These are phyloP conservation scores for Dioctria linearis DNA, from an alignment of 2,888 invertebrate species.

Conservation along the genomic window DNA sequence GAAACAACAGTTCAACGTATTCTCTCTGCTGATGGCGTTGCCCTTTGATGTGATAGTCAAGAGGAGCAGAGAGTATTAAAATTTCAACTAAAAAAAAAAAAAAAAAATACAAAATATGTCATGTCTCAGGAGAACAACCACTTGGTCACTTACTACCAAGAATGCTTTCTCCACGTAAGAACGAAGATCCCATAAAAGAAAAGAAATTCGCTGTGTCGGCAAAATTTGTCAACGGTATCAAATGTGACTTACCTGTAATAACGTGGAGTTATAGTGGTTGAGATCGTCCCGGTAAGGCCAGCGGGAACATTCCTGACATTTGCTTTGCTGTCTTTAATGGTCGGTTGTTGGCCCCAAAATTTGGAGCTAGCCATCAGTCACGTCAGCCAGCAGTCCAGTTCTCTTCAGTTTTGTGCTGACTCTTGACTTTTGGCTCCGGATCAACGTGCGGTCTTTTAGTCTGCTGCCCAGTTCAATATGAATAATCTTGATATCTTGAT, in stretches of 20 bases:
- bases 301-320: conserved; percentile 50
- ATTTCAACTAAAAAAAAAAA: conserved; percentile 7
- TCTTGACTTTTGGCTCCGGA: conserved; percentile 28
- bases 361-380: conserved; percentile 45
- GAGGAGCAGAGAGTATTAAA: conserved; percentile 11
- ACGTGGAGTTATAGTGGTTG: not conserved
- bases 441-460: not conserved
- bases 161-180: conserved; percentile 49
- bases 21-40: conserved; percentile 42
- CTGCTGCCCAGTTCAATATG: not conserved
- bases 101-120: not conserved
- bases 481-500: too few relatives aligned
- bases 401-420: conserved; percentile 23
- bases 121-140: conserved; percentile 16
- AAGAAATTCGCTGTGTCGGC: conserved; percentile 42
- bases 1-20: conserved; percentile 51
- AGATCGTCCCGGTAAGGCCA: conserved; percentile 27
- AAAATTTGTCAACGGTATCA: conserved; percentile 42
- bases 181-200: conserved; percentile 44
- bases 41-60: conserved; percentile 36
- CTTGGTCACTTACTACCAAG: conserved; percentile 9
- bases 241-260: conserved; percentile 25
- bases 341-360: conserved; percentile 49
- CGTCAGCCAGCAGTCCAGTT: conserved; percentile 6
- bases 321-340: conserved; percentile 32